phyloP scores from a whole-genome alignment of 2,797 vertebrate species.

The Xiphorhynchus erythropygius region DNA sequence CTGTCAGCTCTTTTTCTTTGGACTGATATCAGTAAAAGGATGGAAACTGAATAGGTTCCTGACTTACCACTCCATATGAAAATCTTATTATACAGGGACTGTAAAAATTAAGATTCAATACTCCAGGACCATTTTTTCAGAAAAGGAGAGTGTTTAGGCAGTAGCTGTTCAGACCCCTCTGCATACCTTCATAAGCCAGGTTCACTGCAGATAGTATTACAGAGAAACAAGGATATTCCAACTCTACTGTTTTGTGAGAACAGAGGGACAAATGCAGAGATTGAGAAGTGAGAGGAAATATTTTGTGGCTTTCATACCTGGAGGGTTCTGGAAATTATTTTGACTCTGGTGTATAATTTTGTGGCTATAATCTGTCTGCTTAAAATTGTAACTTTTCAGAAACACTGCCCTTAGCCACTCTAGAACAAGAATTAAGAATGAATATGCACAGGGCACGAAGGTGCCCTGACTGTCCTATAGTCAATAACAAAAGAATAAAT shows the following conservation, averaged over 20 bases:
- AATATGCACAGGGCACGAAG: neutral
- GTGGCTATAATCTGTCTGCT: neutral
- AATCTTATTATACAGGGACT: neutral
- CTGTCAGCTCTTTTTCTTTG: neutral
- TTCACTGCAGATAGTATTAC: neutral
- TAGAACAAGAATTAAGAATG: neutral
- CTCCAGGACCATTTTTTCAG: neutral
- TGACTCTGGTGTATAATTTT: neutral
- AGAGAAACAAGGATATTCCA: neutral
- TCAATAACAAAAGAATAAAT: neutral
- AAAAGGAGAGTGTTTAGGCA: neutral
- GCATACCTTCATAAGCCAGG: neutral
- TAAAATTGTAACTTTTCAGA: neutral
- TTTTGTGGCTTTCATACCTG: neutral
- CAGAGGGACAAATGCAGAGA: neutral
- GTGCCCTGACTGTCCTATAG: neutral
- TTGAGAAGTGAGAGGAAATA: neutral
- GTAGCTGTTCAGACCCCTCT: slow-evolving; percentile 9
- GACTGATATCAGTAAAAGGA: slow-evolving; percentile 8
- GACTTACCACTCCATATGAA: neutral
- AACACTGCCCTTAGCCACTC: neutral
- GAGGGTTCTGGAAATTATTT: neutral
- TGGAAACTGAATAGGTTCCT: neutral
- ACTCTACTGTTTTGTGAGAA: neutral
- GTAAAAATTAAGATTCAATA: slow-evolving; percentile 3